Conservation (phyloP, 2,888 invertebrate species). For the Apotomis turbidana region DNA sequence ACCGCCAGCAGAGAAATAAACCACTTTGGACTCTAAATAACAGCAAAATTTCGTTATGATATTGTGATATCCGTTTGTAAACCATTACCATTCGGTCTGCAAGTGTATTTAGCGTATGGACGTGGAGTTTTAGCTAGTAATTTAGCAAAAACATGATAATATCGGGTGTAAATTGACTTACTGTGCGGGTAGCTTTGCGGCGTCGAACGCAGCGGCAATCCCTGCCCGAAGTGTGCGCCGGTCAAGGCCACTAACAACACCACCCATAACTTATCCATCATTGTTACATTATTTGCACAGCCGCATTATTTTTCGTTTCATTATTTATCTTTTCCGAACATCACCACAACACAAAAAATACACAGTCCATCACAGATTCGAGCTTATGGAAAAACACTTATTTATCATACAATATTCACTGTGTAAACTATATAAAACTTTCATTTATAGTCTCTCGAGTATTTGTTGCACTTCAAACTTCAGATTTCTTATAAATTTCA, state of each 20-base stretch:
- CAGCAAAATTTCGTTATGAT: background rate
- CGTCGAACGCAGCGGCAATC: conserved; percentile 76
- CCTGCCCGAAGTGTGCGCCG: conserved; percentile 72
- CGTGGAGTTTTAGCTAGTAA: conserved; percentile 2
- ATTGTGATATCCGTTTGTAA: conserved; percentile 2
- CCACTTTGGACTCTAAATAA: background rate
- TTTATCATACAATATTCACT: conserved; percentile 60
- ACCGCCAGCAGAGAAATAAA: conserved; percentile 27
- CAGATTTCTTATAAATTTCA: conserved; percentile 67
- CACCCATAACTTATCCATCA: conserved; percentile 78
- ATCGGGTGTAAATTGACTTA: conserved; percentile 62
- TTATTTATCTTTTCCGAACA: conserved; percentile 78
- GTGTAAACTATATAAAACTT: conserved; percentile 59
- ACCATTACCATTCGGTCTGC: conserved; percentile 3
- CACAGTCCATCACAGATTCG: conserved; percentile 79
- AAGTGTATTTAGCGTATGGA: conserved; percentile 4
- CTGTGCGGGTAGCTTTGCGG: conserved; percentile 79
- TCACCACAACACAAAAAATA: conserved; percentile 81
- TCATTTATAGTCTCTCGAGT: conserved; percentile 61
- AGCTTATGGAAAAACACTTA: conserved; percentile 61
- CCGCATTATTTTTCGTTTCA: conserved; percentile 78
- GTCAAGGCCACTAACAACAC: conserved; percentile 78
- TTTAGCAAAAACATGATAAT: conserved; percentile 48
- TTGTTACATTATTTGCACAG: conserved; percentile 80
- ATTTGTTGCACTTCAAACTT: conserved; percentile 65